Evolutionary conservation across 2,113 vertebrate genomes (phyloP).

Genomic region (Strix aluco): DNA sequence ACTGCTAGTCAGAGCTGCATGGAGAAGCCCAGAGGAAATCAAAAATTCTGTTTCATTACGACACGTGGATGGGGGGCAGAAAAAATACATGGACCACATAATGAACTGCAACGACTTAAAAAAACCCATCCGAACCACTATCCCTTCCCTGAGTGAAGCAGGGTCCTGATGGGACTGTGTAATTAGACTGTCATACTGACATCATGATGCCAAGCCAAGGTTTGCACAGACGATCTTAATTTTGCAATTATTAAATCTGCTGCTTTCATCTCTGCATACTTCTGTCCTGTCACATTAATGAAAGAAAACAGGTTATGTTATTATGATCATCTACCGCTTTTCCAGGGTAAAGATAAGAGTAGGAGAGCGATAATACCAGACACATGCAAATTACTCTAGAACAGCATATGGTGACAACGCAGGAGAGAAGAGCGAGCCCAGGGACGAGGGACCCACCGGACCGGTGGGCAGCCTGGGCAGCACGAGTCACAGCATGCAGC

Average conservation of each 20-base stretch:
- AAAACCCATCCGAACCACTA: neutral
- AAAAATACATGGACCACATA: neutral
- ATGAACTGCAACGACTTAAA: neutral
- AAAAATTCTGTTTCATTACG: neutral
- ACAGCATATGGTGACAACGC: accelerated
- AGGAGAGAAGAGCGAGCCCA: accelerated
- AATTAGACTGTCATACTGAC: neutral
- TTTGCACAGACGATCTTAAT: neutral
- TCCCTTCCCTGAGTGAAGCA: neutral
- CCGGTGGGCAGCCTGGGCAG: neutral
- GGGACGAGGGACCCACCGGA: neutral
- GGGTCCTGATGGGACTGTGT: neutral
- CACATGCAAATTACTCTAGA: neutral
- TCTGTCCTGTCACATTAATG: neutral
- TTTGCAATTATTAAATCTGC: neutral
- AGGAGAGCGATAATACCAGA: neutral
- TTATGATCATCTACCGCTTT: neutral
- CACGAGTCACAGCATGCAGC: neutral
- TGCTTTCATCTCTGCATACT: neutral
- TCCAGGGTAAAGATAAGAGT: neutral
- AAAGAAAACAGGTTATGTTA: neutral
- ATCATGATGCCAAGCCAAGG: neutral
- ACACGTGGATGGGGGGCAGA: neutral
- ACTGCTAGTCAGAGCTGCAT: neutral
- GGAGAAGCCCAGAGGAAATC: neutral